Percentiles rank a stretch among this genome's conserved stretches.
These are phyloP conservation scores for Galaxias olidus DNA, from an alignment of 2,797 vertebrate species.

Conservation along the genomic window DNA sequence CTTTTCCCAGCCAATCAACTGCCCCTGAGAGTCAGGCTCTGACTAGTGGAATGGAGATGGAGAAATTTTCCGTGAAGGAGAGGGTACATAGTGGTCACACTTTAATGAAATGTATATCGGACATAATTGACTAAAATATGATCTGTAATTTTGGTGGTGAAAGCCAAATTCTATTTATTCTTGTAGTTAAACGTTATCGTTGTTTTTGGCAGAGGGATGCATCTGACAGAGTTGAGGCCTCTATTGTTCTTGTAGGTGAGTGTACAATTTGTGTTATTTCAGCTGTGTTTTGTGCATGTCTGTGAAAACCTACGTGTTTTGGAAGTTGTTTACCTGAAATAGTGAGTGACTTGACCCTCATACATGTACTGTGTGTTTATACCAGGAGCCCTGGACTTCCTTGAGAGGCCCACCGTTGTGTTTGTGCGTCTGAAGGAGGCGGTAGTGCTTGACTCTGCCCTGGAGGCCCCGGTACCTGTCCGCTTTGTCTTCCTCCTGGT, in stretches of 20 bases:
- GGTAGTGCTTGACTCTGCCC: conserved; percentile 64
- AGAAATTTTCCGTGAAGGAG: conserved; percentile 69
- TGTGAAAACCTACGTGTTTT: not conserved
- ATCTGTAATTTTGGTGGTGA: too few species aligned
- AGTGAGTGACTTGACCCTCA: too few species aligned
- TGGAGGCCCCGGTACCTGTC: conserved; percentile 72
- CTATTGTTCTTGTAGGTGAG: conserved; percentile 90
- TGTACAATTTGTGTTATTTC: conserved; percentile 4
- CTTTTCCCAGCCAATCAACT: conserved; percentile 68
- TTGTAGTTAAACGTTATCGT: not conserved
- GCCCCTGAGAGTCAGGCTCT: conserved; percentile 70
- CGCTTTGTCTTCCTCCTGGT: conserved; percentile 86
- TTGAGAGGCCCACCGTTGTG: conserved; percentile 78
- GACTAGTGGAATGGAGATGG: conserved; percentile 66
- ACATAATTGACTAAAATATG: too few species aligned
- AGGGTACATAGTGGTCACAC: too few species aligned
- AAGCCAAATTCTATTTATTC: not conserved
- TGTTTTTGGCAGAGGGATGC: conserved; percentile 60
- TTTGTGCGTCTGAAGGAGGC: conserved; percentile 87
- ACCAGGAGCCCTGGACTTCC: conserved; percentile 81
- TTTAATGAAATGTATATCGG: too few species aligned
- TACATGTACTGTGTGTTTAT: not conserved
- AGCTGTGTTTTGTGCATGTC: not conserved
- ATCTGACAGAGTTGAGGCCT: conserved; percentile 78
- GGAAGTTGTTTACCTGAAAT: not conserved